Conservation (phyloP, 2,113 vertebrate species). For the Phodopus roborovskii region DNA sequence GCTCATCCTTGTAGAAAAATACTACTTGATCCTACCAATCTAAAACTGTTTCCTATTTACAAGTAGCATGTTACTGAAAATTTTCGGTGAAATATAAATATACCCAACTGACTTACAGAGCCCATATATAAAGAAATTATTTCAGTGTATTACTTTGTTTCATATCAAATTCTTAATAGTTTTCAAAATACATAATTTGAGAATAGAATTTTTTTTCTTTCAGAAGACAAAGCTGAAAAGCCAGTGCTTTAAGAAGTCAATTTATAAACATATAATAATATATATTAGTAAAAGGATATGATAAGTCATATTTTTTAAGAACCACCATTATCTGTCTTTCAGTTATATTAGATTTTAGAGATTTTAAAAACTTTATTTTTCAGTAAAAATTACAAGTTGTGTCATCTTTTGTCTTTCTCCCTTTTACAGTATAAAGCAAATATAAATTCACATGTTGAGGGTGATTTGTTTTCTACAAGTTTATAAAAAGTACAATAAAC, state of each 20-base stretch:
- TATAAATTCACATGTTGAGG: neutral
- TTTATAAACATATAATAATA: neutral
- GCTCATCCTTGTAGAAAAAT: conserved; percentile 11
- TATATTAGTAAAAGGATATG: neutral
- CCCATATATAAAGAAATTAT: neutral
- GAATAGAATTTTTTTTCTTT: neutral
- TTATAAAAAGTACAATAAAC: neutral
- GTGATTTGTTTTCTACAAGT: neutral
- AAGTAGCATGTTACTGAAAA: neutral
- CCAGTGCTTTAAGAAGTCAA: neutral
- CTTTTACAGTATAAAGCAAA: conserved; percentile 44
- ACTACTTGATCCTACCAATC: neutral
- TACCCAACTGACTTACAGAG: neutral
- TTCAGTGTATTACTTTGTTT: conserved; percentile 21
- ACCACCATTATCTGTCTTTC: neutral
- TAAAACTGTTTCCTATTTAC: neutral
- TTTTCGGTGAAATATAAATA: neutral
- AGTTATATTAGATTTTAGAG: neutral
- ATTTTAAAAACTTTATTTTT: conserved; percentile 30
- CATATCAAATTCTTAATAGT: neutral
- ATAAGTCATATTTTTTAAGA: neutral
- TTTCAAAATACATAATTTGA: neutral
- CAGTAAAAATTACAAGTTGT: neutral
- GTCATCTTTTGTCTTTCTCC: conserved; percentile 20
- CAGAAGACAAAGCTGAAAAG: neutral